Percentiles rank a stretch among this genome's conserved stretches.
phyloP scores from a whole-genome alignment of 2,797 vertebrate species.

The Centroberyx gerrardi region DNA sequence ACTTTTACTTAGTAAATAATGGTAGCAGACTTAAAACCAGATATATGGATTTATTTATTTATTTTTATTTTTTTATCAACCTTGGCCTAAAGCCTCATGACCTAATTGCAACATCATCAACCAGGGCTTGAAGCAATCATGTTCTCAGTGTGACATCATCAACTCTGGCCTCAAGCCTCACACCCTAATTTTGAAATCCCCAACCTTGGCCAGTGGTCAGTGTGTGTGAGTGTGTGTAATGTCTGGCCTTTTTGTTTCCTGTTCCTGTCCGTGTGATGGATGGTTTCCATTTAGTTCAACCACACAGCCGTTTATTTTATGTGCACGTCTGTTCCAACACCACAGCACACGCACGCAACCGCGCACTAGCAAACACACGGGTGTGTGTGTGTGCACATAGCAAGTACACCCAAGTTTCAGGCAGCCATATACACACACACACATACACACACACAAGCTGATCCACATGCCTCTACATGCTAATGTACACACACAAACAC shows the following conservation, averaged over 20 bases:
- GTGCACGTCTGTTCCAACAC: constrained; percentile 14
- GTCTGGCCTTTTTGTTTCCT: constrained; percentile 17
- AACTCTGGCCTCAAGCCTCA: not conserved
- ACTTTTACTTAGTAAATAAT: too few relatives aligned
- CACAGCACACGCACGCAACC: constrained; percentile 13
- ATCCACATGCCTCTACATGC: not conserved
- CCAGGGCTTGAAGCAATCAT: not conserved
- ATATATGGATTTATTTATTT: too few relatives aligned
- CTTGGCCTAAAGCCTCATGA: too few relatives aligned
- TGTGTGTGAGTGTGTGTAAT: not conserved
- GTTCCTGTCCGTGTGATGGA: constrained; percentile 34
- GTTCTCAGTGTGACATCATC: constrained; percentile 12
- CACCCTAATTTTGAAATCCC: not conserved
- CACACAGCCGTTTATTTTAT: constrained; percentile 40
- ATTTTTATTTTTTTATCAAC: too few relatives aligned
- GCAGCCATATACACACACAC: not conserved
- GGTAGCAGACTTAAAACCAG: too few relatives aligned
- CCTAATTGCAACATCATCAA: not conserved
- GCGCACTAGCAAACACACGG: not conserved
- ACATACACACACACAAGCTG: constrained; percentile 2
- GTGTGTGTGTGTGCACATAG: too few relatives aligned
- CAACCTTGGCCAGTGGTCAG: constrained; percentile 11
- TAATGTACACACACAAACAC: not conserved
- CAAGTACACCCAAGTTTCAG: not conserved
- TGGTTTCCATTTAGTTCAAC: constrained; percentile 48